phyloP scores from a whole-genome alignment of 2,888 invertebrate genomes.

The Oeneis ivallda region DNA sequence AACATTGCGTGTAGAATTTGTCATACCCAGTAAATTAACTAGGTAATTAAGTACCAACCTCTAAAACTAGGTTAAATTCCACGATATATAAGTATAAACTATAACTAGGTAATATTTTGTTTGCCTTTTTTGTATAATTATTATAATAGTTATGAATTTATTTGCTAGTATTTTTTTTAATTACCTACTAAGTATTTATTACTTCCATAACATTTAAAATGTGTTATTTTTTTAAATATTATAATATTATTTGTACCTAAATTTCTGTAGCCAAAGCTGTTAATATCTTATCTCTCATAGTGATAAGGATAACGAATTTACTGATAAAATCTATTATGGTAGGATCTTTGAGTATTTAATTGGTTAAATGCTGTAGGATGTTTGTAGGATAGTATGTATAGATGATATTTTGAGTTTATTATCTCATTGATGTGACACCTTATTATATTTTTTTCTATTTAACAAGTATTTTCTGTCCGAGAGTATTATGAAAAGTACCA shows the following conservation, averaged over 20 bases:
- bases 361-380: too few species aligned
- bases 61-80: not conserved
- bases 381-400: too few species aligned
- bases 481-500: too few species aligned
- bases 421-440: too few species aligned
- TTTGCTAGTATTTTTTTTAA: too few species aligned
- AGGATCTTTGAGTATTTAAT: too few species aligned
- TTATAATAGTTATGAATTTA: too few species aligned
- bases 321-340: not conserved
- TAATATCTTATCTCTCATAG: not conserved
- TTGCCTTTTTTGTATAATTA: not conserved
- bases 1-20: slow-evolving; percentile 16
- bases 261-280: not conserved
- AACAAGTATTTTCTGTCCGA: not conserved
- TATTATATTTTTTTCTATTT: too few species aligned
- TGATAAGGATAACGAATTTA: not conserved
- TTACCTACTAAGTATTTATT: too few species aligned
- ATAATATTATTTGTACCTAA: not conserved
- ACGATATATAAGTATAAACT: not conserved
- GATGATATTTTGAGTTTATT: not conserved
- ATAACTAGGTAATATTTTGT: not conserved
- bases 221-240: not conserved
- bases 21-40: slow-evolving; percentile 12
- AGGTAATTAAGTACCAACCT: not conserved
- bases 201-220: too few species aligned